Conservation (phyloP, 2,888 invertebrate species). For the Phalera bucephala region DNA sequence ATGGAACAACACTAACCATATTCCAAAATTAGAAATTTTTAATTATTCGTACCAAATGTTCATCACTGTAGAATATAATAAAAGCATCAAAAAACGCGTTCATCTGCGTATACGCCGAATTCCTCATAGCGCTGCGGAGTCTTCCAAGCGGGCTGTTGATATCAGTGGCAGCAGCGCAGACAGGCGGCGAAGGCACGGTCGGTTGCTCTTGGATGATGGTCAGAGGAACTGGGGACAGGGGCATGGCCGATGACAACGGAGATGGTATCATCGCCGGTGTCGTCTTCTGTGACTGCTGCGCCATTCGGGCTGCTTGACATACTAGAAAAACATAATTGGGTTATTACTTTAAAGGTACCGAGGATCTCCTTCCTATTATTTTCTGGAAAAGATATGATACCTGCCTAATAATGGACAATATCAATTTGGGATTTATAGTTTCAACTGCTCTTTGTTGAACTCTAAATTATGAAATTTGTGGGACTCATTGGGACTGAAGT, state of each 20-base stretch:
- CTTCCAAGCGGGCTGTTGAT: slow-evolving; percentile 52
- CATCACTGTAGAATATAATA: slow-evolving; percentile 90
- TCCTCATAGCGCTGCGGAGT: slow-evolving; percentile 79
- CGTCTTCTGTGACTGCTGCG: slow-evolving; percentile 27
- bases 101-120: slow-evolving; percentile 58
- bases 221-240: slow-evolving; percentile 38
- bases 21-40: too few relatives aligned
- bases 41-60: slow-evolving; percentile 91
- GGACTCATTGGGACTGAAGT: too few relatives aligned
- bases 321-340: slow-evolving; percentile 47
- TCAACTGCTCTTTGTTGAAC: too few relatives aligned
- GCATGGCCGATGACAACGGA: slow-evolving; percentile 22
- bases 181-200: slow-evolving; percentile 35
- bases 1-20: too few relatives aligned
- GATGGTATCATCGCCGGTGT: slow-evolving; percentile 30
- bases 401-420: too few relatives aligned
- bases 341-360: too few relatives aligned
- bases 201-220: slow-evolving; percentile 46
- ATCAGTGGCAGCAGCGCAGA: slow-evolving; percentile 54
- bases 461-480: too few relatives aligned
- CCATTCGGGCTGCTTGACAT: slow-evolving; percentile 45
- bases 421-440: too few relatives aligned
- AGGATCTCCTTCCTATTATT: too few relatives aligned
- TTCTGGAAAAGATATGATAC: too few relatives aligned
- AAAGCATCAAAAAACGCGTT: slow-evolving; percentile 85